A percentile compares a stretch with the other conserved stretches of the same genome.
Evolutionary conservation across 2,888 invertebrate species (phyloP).

Genomic region (Eupithecia subumbrata): DNA sequence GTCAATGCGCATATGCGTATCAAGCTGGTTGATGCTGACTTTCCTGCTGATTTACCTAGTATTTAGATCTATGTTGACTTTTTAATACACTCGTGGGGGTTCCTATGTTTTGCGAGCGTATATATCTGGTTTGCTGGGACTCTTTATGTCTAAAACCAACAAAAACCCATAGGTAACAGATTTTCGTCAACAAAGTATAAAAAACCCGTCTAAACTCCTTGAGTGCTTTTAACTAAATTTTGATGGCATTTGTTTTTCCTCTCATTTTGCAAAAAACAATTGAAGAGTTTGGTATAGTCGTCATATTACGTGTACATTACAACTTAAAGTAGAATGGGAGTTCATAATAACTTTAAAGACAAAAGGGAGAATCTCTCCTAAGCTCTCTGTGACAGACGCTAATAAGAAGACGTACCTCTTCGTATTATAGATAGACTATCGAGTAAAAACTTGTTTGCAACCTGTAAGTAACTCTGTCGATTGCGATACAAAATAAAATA

Average conservation of each 20-base stretch:
- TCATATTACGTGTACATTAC: too few species aligned
- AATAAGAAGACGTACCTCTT: too few species aligned
- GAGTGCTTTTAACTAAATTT: too few species aligned
- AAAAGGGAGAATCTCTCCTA: not conserved
- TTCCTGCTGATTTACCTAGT: not conserved
- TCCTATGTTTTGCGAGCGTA: not conserved
- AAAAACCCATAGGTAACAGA: not conserved
- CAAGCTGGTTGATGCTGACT: constrained; percentile 13
- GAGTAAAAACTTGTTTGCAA: not conserved
- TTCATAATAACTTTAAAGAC: too few species aligned
- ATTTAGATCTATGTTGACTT: not conserved
- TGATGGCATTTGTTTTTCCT: too few species aligned
- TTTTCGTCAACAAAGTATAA: not conserved
- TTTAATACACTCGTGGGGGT: not conserved
- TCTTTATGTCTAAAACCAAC: not conserved
- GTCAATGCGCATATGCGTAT: constrained; percentile 23
- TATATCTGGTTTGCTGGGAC: not conserved
- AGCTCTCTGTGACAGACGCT: not conserved
- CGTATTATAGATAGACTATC: not conserved
- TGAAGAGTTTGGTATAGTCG: too few species aligned
- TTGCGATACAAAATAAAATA: not conserved
- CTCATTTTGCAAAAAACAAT: too few species aligned
- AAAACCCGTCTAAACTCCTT: too few species aligned
- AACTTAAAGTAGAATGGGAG: too few species aligned
- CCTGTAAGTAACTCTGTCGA: not conserved